Evolutionary conservation across 2,888 invertebrate species (phyloP), one percentile per base, ranked within the genome.

Genomic region (Phasia obesa): DNA sequence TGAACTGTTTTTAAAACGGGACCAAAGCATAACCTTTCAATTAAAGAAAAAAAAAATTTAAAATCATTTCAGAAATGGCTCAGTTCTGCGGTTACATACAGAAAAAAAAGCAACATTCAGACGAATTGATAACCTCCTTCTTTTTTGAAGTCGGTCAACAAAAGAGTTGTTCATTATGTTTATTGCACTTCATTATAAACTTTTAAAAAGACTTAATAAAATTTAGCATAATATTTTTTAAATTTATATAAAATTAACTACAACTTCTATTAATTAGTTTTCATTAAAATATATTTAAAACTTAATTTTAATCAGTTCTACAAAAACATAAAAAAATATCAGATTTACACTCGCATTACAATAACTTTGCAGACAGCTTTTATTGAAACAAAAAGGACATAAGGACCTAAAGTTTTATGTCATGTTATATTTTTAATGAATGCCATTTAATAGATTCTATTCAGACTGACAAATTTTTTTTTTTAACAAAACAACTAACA

Each of bases 301-400:
- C 57, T 65, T 67, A 11, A 57, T 59, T 59, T 38, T 9, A 44
- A 70, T 19, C n/a, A 53, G 23, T 51, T 17, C 38, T 11, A 38
- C 2, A 27, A 47, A 51, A 55, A 13, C 31, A 42, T 42, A 1
- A 49, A 47, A n/a, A 17, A 5, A 65, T 15, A 21, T 53, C 51
- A 57, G 31, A 60, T 67, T 73, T 53, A 65, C 53, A 67, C 47
- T 62, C 19, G 47, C 27, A 67, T 74, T 69, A 85, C 81, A 85
- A 86, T 86, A 88, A 89, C 86, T 88, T 88, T 88, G 83, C 88
- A 88, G 88, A 89, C 88, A 88, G 87, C 88, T 88, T 84, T 84
- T 84, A 59, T 71, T 85, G 84, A 21, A 42, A 25, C 6, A 27
- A 53, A 21, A 65, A 44, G 49, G 44, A 60, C 17, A 49, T 51